Evolutionary conservation across 2,888 invertebrate genomes (phyloP), one percentile per base, ranked within the genome.

Genomic region (Tenthredo notha): DNA sequence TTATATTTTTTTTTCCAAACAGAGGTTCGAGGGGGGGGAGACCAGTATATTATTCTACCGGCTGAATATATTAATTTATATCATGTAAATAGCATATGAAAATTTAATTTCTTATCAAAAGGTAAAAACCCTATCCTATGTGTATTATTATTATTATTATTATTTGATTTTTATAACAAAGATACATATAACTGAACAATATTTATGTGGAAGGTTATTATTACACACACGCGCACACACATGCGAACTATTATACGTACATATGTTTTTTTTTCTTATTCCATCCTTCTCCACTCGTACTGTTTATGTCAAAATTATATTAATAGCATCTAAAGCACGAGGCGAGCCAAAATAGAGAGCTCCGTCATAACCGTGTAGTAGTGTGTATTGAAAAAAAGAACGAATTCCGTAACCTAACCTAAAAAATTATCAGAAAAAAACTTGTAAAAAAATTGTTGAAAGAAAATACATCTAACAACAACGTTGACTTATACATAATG

Each of bases 231-330:
- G 10, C 25, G 21, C 21, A 47, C 50, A n/a, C 7, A n/a, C n/a
- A 12, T 3, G 18, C 10, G 15, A 3, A 50, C 6, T 21, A n/a
- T 37, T n/a, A 33, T 12, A 37, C 7, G 2, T 7, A 33, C 4
- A 7, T 5, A 37, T 37, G 7, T 7, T 37, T 29, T 85, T 74
- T 65, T 65, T 84, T n/a, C 37, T 12, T 33, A 33, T 33, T 33
- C 33, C 2, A 33, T 84, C 50, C 50, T 74, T 72, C 86, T 72
- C 86, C 87, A 87, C 84, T 85, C 86, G 37, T 7, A 87, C 50
- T 85, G 86, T 87, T 86, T 85, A 85, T 87, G 86, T 86, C 86
- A 87, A 87, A 85, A 78, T 82, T 78, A 37, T 89, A 89, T 89
- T 88, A 89, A 89, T 88, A 89, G 89, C 84, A 40, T 43, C 78